These are phyloP conservation scores for Trachelipus rathkii DNA, from an alignment of 1,140 invertebrate species.

Conservation along the genomic window DNA sequence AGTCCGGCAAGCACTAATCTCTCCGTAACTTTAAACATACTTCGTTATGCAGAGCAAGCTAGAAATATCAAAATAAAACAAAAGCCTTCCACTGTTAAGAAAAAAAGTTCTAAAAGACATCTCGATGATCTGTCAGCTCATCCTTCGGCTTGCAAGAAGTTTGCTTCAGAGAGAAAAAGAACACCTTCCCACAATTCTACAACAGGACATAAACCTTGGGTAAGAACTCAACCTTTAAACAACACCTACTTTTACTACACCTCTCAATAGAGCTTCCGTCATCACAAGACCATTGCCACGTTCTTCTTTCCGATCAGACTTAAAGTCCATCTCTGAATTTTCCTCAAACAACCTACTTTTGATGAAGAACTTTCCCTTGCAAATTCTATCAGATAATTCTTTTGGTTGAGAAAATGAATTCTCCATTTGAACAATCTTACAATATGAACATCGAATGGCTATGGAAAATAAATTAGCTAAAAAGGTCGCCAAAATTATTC, in stretches of 20 bases:
- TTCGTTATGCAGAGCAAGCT: conserved; percentile 84
- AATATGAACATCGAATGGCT: background rate
- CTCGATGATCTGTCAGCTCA: conserved; percentile 31
- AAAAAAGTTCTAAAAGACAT: conserved; percentile 18
- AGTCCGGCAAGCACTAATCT: conserved; percentile 84
- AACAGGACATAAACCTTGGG: conserved; percentile 30
- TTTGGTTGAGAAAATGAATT: conserved; percentile 18
- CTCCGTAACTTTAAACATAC: conserved; percentile 80
- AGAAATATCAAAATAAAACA: conserved; percentile 87
- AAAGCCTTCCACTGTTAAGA: conserved; percentile 50
- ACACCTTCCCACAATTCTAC: conserved; percentile 31
- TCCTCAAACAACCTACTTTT: conserved; percentile 26
- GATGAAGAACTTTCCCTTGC: conserved; percentile 28
- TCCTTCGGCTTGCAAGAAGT: conserved; percentile 21
- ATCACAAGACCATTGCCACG: background rate
- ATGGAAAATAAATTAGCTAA: background rate
- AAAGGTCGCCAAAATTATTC: background rate
- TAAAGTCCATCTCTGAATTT: too few species aligned
- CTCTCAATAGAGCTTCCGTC: background rate
- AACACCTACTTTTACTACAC: conserved; percentile 15
- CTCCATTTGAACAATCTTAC: conserved; percentile 26
- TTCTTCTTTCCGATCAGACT: background rate
- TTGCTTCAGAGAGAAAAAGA: background rate
- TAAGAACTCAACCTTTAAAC: conserved; percentile 6
- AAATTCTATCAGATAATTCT: conserved; percentile 19